Evolutionary conservation across 2,113 vertebrate genomes (phyloP).

Genomic region (Pampusana beccarii): DNA sequence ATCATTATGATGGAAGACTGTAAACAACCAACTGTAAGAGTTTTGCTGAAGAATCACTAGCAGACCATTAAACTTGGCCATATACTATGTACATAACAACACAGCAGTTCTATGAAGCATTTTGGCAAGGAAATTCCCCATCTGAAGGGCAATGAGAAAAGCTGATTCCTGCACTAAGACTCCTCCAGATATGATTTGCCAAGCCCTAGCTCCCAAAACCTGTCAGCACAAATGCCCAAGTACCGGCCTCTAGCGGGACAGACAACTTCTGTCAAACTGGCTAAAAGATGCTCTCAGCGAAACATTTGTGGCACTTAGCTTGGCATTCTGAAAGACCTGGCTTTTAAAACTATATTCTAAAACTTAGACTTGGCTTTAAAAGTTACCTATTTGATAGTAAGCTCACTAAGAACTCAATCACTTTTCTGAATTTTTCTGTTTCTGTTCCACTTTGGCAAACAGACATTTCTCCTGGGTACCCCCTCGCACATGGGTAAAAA

Average conservation of each 20-base stretch:
- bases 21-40: background rate
- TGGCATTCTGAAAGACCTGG: background rate
- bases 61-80: background rate
- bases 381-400: background rate
- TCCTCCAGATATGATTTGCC: background rate
- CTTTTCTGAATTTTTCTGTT: conserved; percentile 6
- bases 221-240: background rate
- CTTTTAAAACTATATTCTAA: background rate
- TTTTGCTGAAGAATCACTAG: background rate
- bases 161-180: background rate
- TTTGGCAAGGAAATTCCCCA: background rate
- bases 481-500: background rate
- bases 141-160: background rate
- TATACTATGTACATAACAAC: background rate
- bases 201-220: background rate
- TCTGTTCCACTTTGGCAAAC: background rate
- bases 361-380: background rate
- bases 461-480: background rate
- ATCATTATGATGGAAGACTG: background rate
- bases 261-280: background rate
- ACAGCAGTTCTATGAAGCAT: background rate
- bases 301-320: background rate
- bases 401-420: background rate
- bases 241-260: background rate
- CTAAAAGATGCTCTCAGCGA: background rate